Conservation (phyloP, 2,888 invertebrate species). For the Drosophila nr. fundita region DNA sequence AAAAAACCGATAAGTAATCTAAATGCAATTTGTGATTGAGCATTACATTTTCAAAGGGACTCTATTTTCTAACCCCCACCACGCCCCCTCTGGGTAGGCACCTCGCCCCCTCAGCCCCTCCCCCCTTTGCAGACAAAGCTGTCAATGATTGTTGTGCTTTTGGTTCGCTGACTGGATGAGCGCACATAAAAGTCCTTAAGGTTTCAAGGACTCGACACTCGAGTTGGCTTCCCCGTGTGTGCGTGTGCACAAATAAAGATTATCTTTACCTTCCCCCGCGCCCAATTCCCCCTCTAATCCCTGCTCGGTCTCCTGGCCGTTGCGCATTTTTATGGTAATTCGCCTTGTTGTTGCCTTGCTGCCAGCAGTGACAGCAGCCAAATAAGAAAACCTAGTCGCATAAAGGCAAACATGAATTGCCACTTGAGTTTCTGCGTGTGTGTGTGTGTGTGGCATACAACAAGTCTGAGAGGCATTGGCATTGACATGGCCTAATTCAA, state of each 20-base stretch:
- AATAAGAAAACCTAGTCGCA: slow-evolving; percentile 35
- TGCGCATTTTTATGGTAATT: slow-evolving; percentile 78
- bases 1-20: slow-evolving; percentile 7
- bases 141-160: slow-evolving; percentile 34
- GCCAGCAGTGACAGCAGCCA: slow-evolving; percentile 17
- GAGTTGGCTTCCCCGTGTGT: slow-evolving; percentile 49
- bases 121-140: neutral
- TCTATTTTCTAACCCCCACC: neutral
- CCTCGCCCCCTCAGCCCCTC: neutral
- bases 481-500: slow-evolving; percentile 59
- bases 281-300: too few relatives aligned
- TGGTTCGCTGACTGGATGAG: slow-evolving; percentile 2
- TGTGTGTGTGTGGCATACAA: slow-evolving; percentile 7
- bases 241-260: slow-evolving; percentile 68
- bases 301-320: slow-evolving; percentile 11
- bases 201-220: slow-evolving; percentile 74
- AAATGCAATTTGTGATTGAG: slow-evolving; percentile 49
- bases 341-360: slow-evolving; percentile 25
- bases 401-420: slow-evolving; percentile 60
- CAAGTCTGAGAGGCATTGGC: slow-evolving; percentile 24
- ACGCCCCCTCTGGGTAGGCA: neutral
- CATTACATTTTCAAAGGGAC: slow-evolving; percentile 36
- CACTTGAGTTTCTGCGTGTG: slow-evolving; percentile 40
- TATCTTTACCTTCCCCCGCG: slow-evolving; percentile 59
- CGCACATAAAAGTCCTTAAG: slow-evolving; percentile 54